Base-by-base conservation (phyloP, 2,797 vertebrate species). In the Crax fasciolata region DNA sequence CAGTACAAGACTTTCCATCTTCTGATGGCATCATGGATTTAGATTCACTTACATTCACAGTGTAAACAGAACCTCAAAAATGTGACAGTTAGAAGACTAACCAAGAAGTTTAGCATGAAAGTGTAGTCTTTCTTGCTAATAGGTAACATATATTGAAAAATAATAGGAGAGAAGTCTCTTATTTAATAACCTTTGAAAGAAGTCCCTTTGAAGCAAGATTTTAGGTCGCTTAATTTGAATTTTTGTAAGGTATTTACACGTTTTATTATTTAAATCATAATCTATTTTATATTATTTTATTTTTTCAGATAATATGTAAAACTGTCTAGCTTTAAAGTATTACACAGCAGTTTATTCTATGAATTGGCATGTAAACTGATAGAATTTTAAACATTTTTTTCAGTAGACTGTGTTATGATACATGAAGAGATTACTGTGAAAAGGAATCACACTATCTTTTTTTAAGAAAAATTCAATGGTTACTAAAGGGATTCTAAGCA, bases 351-450 rank as follows among this genome's bases (percentile, higher is more conserved):
- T 77, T 91, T 85, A 41, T 74, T 83, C 63, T 93, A 46, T 80
- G n/a, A 83, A 72, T 83, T 82, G 5, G 44, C 27, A 57, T 63
- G 20, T 77, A 83, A 80, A 83, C 2, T 2, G 16, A 11, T 87
- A 82, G 12, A 63, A 21, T 89, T 73, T 65, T 75, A 75, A 18
- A 74, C 14, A 55, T 85, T 79, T 87, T 93, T 85, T 94, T 93
- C 30, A 46, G 23, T 68, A 83, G 81, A 17, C 15, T 79, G 2
- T 57, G 10, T 83, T 87, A 91, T 85, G 46, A 49, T 17, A 87
- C 12, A 13, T 24, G 25, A 71, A 84, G 52, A 92, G 23, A n/a
- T 89, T 71, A 18, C 49, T 72, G 30, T 87, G 79, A 39, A 65
- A 86, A 78, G 15, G 72, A 89, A 87, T 93, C 52, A 67, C 63